Conservation (phyloP, 2,797 vertebrate species). For the Macrochelys suwanniensis region DNA sequence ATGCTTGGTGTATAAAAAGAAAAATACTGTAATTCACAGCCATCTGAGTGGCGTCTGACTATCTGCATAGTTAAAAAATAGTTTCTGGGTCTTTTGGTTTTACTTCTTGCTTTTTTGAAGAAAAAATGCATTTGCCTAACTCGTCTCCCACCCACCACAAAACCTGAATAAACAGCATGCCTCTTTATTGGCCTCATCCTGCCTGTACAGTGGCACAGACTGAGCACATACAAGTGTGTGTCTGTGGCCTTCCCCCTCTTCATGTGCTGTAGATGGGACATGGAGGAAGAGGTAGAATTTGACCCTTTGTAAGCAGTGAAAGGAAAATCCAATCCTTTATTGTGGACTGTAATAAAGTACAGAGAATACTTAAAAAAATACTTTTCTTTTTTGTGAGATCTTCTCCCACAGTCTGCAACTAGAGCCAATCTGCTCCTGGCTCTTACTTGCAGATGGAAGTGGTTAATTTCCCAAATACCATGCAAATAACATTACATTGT, state of each 20-base stretch:
- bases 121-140: background rate
- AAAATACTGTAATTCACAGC: background rate
- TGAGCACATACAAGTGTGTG: background rate
- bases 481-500: background rate
- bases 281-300: background rate
- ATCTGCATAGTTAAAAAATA: background rate
- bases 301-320: background rate
- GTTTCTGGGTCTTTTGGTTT: background rate
- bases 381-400: background rate
- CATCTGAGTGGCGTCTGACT: background rate
- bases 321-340: background rate
- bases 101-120: background rate
- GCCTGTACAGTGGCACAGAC: background rate
- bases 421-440: background rate
- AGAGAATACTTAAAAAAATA: background rate
- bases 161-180: background rate
- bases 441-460: background rate
- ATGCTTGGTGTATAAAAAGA: background rate
- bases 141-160: background rate
- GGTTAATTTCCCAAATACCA: background rate
- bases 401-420: background rate
- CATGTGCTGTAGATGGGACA: background rate
- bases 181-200: background rate
- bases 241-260: background rate
- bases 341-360: background rate